A percentile compares a stretch with the other conserved stretches of the same genome.
Conservation (phyloP, 2,888 invertebrate species). For the Epirrhoe alternata region DNA sequence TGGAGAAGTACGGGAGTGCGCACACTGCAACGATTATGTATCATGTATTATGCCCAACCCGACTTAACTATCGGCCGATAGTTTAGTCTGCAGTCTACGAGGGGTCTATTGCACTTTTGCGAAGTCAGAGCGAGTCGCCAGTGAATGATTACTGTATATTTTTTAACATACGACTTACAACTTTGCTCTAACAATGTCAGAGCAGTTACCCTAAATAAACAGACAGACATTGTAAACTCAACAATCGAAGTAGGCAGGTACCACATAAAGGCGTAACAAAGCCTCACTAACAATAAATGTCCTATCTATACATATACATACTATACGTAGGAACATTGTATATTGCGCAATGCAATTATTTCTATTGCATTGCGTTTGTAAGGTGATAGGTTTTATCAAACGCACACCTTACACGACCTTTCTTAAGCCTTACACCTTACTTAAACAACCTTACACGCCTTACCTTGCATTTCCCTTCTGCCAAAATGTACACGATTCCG, state of each 20-base stretch:
- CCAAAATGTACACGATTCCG: too few species aligned
- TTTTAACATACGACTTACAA: not conserved
- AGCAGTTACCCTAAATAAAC: constrained; percentile 22
- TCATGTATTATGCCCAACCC: too few species aligned
- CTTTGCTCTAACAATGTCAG: constrained; percentile 13
- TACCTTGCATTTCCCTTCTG: too few species aligned
- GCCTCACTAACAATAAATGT: constrained; percentile 33
- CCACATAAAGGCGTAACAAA: constrained; percentile 41
- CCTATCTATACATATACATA: constrained; percentile 1
- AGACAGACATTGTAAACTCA: constrained; percentile 22
- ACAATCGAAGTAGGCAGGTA: constrained; percentile 26
- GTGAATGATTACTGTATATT: not conserved
- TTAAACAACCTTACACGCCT: too few species aligned
- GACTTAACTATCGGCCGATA: too few species aligned
- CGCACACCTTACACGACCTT: too few species aligned
- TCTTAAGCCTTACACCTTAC: too few species aligned
- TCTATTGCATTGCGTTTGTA: constrained; percentile 16
- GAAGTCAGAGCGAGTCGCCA: too few species aligned
- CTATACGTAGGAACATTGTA: not conserved
- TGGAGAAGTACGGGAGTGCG: too few species aligned
- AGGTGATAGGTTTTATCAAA: not conserved
- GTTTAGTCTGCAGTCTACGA: too few species aligned
- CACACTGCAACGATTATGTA: too few species aligned
- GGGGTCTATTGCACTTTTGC: too few species aligned
- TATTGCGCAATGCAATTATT: constrained; percentile 20